Base-by-base conservation (phyloP, 2,888 invertebrate genomes). In the Synergus laeviventris region DNA sequence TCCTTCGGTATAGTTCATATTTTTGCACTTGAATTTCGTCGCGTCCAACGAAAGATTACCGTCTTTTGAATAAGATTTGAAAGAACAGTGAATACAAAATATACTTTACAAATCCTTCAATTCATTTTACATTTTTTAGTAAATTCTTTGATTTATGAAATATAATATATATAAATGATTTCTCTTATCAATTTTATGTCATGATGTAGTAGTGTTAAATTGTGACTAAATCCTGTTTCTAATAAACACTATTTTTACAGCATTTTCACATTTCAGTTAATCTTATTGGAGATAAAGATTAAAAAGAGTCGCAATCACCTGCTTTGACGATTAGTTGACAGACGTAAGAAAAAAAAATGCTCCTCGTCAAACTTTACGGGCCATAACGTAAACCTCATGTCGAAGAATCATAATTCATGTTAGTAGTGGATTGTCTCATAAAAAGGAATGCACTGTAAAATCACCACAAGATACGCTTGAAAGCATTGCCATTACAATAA, bases 331-430 rank as follows among this genome's bases (percentile, higher is more conserved):
- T 16, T 70, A 70, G 70, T 70, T 70, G 73, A 75, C 62, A 73
- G 56, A 60, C 54, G 12, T 56, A 21, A 21, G 70, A 66, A 79
- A 74, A 76, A 60, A 78, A 76, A 14, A 60, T 74, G 24, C 16
- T 49, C 38, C 74, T 64, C 64, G 24, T 73, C 64, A 78, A 78
- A 76, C 64, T 78, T 81, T 76, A 78, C 76, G 54, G 74, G 62
- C 73, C 66, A 60, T 73, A 75, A 79, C 78, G 75, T 83, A 80
- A 84, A 81, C 74, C 81, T 83, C n/a, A n/a, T n/a, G 84, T 82
- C 82, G 66, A 74, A 54, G 74, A 73, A 75, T 73, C 76, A 79
- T 82, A 84, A 84, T 78, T 84, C 83, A 84, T 79, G 42, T 18
- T n/a, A n/a, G 61, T 31, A 59, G 45, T 9, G n/a, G 49, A 49